Evolutionary conservation across 2,797 vertebrate species (phyloP), one percentile per base, ranked within the genome.

Genomic region (Betta splendens): DNA sequence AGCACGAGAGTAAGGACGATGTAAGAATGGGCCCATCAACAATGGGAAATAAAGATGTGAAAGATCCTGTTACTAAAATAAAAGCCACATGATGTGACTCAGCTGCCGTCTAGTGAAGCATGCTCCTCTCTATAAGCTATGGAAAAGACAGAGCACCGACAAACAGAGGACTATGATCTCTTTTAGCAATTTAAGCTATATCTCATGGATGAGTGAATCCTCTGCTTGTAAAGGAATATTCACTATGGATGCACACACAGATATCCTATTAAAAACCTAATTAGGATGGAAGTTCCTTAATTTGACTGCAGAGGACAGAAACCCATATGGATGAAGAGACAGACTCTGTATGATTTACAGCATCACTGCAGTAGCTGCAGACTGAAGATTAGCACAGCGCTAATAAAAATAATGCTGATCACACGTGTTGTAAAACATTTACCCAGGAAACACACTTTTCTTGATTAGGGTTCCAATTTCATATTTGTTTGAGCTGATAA

Each of bases 201-300:
- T 64, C n/a, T 17, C 71, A 49, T 16, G 61, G 63, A 64, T 65
- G 67, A 45, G 38, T 55, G 65, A 70, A 57, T 76, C 52, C 37
- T 23, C 7, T 29, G 44, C 45, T 46, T 53, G 60, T 58, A 22
- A 33, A 18, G 47, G 69, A 33, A 58, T 31, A 46, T 64, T 58
- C 33, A 65, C 38, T 46, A 43, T 56, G 46, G 52, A 54, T 74
- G 70, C 68, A 42, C 57, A 36, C 50, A 37, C 39, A 61, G 59
- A 81, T 64, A 72, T 73, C 66, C 43, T 51, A 75, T 80, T 79
- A 79, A 73, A 77, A 77, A 69, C 68, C 43, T 47, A 81, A 78
- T 82, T 79, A 82, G 47, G 28, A 47, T 46, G 43, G 45, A 49
- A 53, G 61, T 56, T 64, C 37, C 17, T 33, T 33, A 31, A 16